Evolutionary conservation across 2,113 vertebrate species (phyloP), one percentile per base, ranked within the genome.

Genomic region (Channa maculata): DNA sequence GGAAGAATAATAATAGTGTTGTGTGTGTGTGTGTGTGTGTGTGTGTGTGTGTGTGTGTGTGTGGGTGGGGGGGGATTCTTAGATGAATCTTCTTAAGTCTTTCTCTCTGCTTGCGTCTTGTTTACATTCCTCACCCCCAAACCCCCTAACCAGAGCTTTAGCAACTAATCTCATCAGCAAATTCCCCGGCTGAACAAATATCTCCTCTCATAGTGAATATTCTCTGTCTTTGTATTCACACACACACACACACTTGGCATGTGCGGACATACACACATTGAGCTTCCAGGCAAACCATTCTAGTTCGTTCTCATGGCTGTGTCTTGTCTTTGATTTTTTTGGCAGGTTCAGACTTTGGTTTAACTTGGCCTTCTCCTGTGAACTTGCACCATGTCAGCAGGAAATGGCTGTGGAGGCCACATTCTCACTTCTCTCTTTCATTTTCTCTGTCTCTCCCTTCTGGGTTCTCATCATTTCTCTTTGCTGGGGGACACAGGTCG

Each of bases 151-250:
- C 71, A 77, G 62, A 90, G 71, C 71, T 70, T 34, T 41, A 66
- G 57, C 9, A 44, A 65, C 67, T 90, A 83, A 90, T 90, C 92
- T 91, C 80, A 85, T 90, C 82, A 83, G 85, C 76, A 76, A 81
- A 84, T 85, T 77, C 75, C 66, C 38, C 71, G 66, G 62, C 74
- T 91, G 84, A 90, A 88, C 78, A 91, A 89, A 93, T 89, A 91
- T 82, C 73, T 90, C 65, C 55, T 70, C 75, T 89, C 59, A 61
- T 63, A 44, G 65, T 44, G 73, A 82, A 87, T 76, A 75, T 85
- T 85, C 65, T 67, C 82, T 80, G 54, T 68, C 60, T 62, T 65
- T 55, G 50, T 72, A 50, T 43, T 53, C 50, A 67, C 24, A 49
- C 50, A 62, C 68, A 49, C 50, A 62, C 68, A 24, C 50, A 48